These are phyloP conservation scores for Pristionchus arcanus DNA, from an alignment of 2,888 invertebrate genomes.

Conservation along the genomic window DNA sequence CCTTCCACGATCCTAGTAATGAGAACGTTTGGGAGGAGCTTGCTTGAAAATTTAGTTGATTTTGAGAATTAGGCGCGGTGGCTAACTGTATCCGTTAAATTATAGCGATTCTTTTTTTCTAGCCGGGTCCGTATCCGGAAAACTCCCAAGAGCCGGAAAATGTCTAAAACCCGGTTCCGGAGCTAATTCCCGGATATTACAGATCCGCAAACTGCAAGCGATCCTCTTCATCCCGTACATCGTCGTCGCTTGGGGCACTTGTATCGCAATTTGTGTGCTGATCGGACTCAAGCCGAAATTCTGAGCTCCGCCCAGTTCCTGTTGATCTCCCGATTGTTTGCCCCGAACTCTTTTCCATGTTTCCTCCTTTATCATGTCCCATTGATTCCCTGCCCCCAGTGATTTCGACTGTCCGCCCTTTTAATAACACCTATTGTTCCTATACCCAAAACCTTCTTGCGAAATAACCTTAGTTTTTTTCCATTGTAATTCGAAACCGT, in stretches of 20 bases:
- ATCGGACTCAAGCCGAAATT: conserved; percentile 60
- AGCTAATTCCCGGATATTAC: not conserved
- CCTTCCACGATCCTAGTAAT: too few relatives aligned
- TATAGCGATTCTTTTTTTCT: too few relatives aligned
- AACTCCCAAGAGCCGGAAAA: too few relatives aligned
- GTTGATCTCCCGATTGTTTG: too few relatives aligned
- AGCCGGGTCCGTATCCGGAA: not conserved
- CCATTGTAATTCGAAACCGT: not conserved
- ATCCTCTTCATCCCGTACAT: conserved; percentile 60
- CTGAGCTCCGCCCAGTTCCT: not conserved
- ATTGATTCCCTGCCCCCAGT: too few relatives aligned
- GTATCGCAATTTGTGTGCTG: conserved; percentile 63
- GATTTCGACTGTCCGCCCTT: not conserved
- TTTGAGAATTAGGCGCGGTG: too few relatives aligned
- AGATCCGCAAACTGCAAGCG: conserved; percentile 61
- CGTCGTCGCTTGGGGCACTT: conserved; percentile 60
- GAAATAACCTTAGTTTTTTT: not conserved
- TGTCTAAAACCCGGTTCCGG: too few relatives aligned
- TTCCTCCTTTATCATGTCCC: not conserved
- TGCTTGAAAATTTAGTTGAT: not conserved
- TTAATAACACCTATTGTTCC: too few relatives aligned
- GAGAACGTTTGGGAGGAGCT: not conserved
- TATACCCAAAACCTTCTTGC: not conserved
- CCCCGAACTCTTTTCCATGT: not conserved
- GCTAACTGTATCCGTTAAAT: too few relatives aligned